Base-by-base conservation (phyloP, 1,140 invertebrate species). In the Nebria ingens region DNA sequence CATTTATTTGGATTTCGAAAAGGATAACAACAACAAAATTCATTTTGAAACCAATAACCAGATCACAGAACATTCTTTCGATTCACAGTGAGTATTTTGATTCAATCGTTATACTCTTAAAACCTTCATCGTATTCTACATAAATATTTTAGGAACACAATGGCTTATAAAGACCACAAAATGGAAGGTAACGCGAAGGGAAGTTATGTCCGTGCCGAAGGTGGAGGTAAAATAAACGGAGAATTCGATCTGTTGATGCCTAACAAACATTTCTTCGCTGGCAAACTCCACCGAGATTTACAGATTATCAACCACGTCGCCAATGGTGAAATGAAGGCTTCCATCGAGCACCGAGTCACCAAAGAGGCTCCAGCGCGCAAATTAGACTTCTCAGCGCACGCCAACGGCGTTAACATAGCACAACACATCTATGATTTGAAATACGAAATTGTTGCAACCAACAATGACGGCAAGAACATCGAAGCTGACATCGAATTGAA, bases 1-100 rank as follows among this genome's bases (percentile, higher is more conserved):
- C 22, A 17, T 89, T 1, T 77, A 75, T 51, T 79, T 82, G 6
- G 78, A 88, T 64, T 82, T 78, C n/a, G 78, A 82, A 12, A 85
- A 85, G 58, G 78, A 85, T 62, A 80, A 81, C 12, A 79, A 66
- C 45, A 80, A 84, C 50, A 81, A 81, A 59, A 58, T 89, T 1
- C 73, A 76, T 57, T 61, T 85, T 3, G 74, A 74, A n/a, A 85
- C 85, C 0, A 71, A 77, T 21, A 81, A 76, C 29, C 78, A 78
- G 49, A 55, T 78, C 0, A 76, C 76, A 0, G 74, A 79, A 3
- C 73, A 73, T 0, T 70, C 72, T 1, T 23, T 87, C 0, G 78
- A 82, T n/a, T 78, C 84, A 0, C 87, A 84, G 73, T 79, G 69
- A 73, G 75, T 73, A 34, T 45, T 4, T 55, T n/a, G n/a, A 21